Evolutionary conservation across 2,113 vertebrate genomes (phyloP), one percentile per base, ranked within the genome.

Genomic region (Oncorhynchus tshawytscha): DNA sequence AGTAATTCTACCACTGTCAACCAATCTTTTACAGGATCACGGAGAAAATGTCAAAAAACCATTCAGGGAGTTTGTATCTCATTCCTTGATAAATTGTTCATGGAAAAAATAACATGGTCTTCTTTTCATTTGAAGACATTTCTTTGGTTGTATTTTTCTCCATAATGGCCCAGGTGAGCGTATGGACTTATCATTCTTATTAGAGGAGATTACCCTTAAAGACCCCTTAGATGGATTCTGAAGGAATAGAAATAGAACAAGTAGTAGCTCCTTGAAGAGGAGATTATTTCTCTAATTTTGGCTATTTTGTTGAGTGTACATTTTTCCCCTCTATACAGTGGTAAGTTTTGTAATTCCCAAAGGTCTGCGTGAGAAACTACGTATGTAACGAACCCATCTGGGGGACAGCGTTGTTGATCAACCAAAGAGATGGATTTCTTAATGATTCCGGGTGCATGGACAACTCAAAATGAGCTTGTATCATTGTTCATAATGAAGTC

Each of bases 361-460:
- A 76, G 45, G 76, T n/a, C 68, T 5, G 24, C 24, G 34, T 67
- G 34, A 76, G 48, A 73, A 65, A 78, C 18, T 20, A 34, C 57
- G 67, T 80, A 34, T 67, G 67, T 80, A 80, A 80, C 80, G 78
- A 74, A 78, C 62, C 25, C 71, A 73, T 77, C 72, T 29, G 51
- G 60, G 60, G 68, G 39, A 64, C 74, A 51, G 59, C 22, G 45
- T 71, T 78, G 76, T 72, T 73, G 70, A 85, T 81, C 74, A 78
- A 64, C 82, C 73, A 71, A 4, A 16, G 45, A 68, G 66, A 76
- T 67, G 59, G 62, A 60, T 78, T 76, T 69, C 45, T 45, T 73
- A 80, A 72, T 54, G 34, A 71, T 74, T 76, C 79, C 29, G 67
- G 67, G 70, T 73, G 51, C 27, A 54, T 13, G 34, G 71, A 57